Evolutionary conservation across 2,888 invertebrate species (phyloP).

Genomic region (Nomada flava): DNA sequence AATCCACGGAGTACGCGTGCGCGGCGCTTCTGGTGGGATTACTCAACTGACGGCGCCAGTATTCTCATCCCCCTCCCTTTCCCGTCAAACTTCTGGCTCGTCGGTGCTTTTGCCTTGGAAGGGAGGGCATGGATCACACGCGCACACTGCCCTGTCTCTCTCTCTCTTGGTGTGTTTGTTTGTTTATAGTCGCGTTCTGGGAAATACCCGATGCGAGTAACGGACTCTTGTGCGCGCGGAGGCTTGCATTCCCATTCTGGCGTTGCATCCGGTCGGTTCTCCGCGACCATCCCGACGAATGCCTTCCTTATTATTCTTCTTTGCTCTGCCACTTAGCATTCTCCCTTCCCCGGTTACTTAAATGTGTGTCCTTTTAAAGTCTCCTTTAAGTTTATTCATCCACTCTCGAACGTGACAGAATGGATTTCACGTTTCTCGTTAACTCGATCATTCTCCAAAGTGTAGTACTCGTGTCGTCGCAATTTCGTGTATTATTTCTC

Average conservation of each 20-base stretch:
- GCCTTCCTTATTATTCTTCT: slow-evolving; percentile 51
- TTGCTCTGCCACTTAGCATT: slow-evolving; percentile 52
- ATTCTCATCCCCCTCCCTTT: slow-evolving; percentile 59
- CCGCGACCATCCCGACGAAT: slow-evolving; percentile 57
- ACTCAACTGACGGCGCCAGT: slow-evolving; percentile 80
- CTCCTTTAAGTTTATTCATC: slow-evolving; percentile 34
- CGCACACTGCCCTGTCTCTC: slow-evolving; percentile 59
- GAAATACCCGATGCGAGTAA: slow-evolving; percentile 82
- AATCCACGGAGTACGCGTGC: slow-evolving; percentile 71
- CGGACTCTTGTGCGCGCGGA: slow-evolving; percentile 77
- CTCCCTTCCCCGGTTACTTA: slow-evolving; percentile 33
- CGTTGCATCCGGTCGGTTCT: slow-evolving; percentile 80
- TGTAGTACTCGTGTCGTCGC: neutral
- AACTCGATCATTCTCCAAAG: neutral
- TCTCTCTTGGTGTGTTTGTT: slow-evolving; percentile 75
- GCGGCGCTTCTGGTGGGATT: slow-evolving; percentile 60
- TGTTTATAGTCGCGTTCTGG: slow-evolving; percentile 83
- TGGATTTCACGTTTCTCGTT: slow-evolving; percentile 10
- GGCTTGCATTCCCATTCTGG: slow-evolving; percentile 81
- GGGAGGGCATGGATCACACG: slow-evolving; percentile 71
- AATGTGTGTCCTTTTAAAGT: slow-evolving; percentile 50
- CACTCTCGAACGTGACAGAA: slow-evolving; percentile 31
- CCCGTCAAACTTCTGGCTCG: slow-evolving; percentile 48
- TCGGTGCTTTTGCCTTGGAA: slow-evolving; percentile 68
- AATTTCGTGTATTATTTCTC: neutral